Evolutionary conservation across 2,888 invertebrate species (phyloP).

Genomic region (Aricia artaxerxes): DNA sequence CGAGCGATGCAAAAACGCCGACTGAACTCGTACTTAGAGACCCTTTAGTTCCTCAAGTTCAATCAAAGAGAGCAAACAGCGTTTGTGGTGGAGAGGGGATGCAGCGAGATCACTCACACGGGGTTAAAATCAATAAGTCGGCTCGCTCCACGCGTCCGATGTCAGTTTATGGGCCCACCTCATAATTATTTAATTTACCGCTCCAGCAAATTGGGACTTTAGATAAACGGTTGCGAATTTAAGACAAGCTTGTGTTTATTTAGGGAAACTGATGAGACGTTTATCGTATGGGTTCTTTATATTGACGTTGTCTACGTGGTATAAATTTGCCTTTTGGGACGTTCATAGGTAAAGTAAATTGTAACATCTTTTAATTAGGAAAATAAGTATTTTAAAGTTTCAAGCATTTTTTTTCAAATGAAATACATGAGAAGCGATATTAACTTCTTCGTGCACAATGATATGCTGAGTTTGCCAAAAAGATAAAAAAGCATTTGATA

Average conservation of each 20-base stretch:
- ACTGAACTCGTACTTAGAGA: slow-evolving; percentile 55
- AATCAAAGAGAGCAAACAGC: slow-evolving; percentile 72
- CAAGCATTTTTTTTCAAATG: not conserved
- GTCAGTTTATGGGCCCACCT: slow-evolving; percentile 41
- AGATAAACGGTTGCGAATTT: slow-evolving; percentile 22
- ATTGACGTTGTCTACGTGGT: not conserved
- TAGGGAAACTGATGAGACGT: not conserved
- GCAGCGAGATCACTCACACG: slow-evolving; percentile 67
- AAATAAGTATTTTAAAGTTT: no score
- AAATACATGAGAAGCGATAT: not conserved
- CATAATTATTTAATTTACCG: slow-evolving; percentile 31
- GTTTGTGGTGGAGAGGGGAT: slow-evolving; percentile 51
- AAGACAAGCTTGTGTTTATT: not conserved
- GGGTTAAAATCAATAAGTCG: slow-evolving; percentile 73
- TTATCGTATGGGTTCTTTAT: not conserved
- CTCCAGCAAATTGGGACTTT: slow-evolving; percentile 36
- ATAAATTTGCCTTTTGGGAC: not conserved
- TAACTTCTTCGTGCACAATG: not conserved
- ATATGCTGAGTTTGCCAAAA: not conserved
- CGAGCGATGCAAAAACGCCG: slow-evolving; percentile 44
- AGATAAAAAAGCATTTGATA: slow-evolving; percentile 7
- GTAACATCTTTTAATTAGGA: no score
- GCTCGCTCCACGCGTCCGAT: slow-evolving; percentile 40
- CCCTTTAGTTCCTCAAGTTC: slow-evolving; percentile 63
- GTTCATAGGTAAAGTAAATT: not conserved